Evolutionary conservation across 1,140 invertebrate genomes (phyloP).

Genomic region (Tenebrio molitor): DNA sequence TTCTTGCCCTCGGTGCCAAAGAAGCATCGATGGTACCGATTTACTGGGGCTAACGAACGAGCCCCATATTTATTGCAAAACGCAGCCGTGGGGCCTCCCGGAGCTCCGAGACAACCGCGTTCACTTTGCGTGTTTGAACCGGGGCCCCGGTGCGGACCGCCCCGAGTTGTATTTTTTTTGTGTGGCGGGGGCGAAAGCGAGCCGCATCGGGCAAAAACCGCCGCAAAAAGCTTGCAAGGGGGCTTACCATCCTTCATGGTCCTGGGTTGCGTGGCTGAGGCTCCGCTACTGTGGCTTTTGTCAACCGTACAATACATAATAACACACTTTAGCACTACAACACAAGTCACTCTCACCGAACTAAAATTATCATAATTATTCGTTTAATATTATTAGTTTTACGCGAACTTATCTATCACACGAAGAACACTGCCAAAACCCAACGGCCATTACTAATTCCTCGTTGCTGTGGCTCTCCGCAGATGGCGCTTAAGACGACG

Average conservation of each 20-base stretch:
- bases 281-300: conserved; percentile 64
- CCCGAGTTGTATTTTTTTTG: too few species aligned
- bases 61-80: too few species aligned
- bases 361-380: conserved; percentile 65
- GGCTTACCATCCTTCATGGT: conserved; percentile 65
- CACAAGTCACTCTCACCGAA: conserved; percentile 67
- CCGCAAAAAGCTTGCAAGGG: too few species aligned
- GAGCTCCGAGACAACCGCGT: too few species aligned
- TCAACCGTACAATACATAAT: conserved; percentile 67
- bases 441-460: conserved; percentile 64
- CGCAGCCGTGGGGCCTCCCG: too few species aligned
- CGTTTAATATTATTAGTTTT: conserved; percentile 55
- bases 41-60: too few species aligned
- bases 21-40: too few species aligned
- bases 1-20: not conserved
- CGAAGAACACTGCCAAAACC: conserved; percentile 63
- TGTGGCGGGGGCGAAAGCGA: too few species aligned
- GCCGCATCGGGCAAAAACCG: too few species aligned
- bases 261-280: conserved; percentile 63
- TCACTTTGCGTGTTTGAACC: too few species aligned
- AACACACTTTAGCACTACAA: conserved; percentile 63
- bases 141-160: too few species aligned
- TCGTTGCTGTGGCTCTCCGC: conserved; percentile 52
- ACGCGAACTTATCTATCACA: conserved; percentile 49
- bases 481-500: conserved; percentile 57